These are phyloP conservation scores for Embiotoca jacksoni DNA, from an alignment of 2,113 vertebrate genomes.

Conservation along the genomic window DNA sequence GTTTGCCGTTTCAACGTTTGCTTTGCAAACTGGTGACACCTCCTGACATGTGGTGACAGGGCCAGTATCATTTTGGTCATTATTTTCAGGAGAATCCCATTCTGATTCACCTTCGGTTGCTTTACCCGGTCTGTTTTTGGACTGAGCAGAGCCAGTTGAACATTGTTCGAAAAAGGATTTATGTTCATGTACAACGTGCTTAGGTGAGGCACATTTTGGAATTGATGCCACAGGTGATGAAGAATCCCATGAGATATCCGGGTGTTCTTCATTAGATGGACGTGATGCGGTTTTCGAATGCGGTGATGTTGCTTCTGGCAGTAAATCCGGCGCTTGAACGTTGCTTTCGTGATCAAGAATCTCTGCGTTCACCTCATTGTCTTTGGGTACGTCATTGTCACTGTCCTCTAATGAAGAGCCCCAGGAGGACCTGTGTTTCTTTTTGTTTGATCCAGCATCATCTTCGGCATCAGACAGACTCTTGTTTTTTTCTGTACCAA, in stretches of 20 bases:
- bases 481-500: neutral
- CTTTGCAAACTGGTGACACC: neutral
- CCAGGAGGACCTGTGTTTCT: slow-evolving; percentile 69
- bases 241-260: slow-evolving; percentile 43
- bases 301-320: slow-evolving; percentile 10
- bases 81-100: slow-evolving; percentile 66
- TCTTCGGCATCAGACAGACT: slow-evolving; percentile 37
- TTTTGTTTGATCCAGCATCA: slow-evolving; percentile 13
- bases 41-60: neutral
- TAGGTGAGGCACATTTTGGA: slow-evolving; percentile 45
- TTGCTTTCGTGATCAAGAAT: slow-evolving; percentile 24
- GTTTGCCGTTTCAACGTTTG: neutral
- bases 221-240: slow-evolving; percentile 18
- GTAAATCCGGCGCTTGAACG: slow-evolving; percentile 8
- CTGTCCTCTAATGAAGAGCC: slow-evolving; percentile 68
- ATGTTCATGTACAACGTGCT: slow-evolving; percentile 7
- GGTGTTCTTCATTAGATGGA: slow-evolving; percentile 30
- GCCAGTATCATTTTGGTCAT: slow-evolving; percentile 30
- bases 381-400: slow-evolving; percentile 36
- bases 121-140: slow-evolving; percentile 13
- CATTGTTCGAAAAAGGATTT: neutral
- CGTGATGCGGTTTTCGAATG: slow-evolving; percentile 6
- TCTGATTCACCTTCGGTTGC: slow-evolving; percentile 43
- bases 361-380: slow-evolving; percentile 27
- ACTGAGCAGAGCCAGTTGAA: slow-evolving; percentile 1